Percentiles rank a stretch among this genome's conserved stretches.
These are phyloP conservation scores for Lethocerus indicus DNA, from an alignment of 1,140 invertebrate species.

Conservation along the genomic window DNA sequence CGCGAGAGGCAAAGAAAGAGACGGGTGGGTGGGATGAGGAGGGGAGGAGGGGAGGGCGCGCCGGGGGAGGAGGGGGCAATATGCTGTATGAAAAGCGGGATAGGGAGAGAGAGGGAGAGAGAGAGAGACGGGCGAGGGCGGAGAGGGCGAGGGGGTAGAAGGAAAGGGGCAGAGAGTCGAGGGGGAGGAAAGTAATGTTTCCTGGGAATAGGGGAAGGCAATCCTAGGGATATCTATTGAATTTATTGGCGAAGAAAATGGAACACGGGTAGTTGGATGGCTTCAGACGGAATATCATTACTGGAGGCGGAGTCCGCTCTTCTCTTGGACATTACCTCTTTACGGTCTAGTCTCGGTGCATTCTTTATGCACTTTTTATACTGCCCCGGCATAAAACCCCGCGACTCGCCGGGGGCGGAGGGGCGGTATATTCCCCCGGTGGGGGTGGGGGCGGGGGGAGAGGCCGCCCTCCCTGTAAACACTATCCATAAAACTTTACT, in stretches of 20 bases:
- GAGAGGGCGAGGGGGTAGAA: conserved; percentile 5
- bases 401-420: neutral
- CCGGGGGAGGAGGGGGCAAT: too few relatives aligned
- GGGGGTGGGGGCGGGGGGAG: too few relatives aligned
- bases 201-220: conserved; percentile 1
- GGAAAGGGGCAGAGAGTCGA: neutral
- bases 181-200: neutral
- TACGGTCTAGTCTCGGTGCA: conserved; percentile 4
- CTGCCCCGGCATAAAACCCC: conserved; percentile 2
- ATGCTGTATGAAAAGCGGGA: too few relatives aligned
- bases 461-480: neutral
- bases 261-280: conserved; percentile 8
- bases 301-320: too few relatives aligned
- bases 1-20: too few relatives aligned
- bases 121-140: conserved; percentile 1
- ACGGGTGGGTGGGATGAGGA: too few relatives aligned
- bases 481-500: conserved; percentile 11
- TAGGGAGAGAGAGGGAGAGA: conserved; percentile 2
- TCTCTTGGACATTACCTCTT: conserved; percentile 12
- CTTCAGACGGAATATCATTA: conserved; percentile 16
- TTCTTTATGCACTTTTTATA: conserved; percentile 15
- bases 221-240: conserved; percentile 15
- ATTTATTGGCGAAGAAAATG: conserved; percentile 16
- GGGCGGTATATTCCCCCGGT: too few relatives aligned
- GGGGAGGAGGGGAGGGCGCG: too few relatives aligned